phyloP scores from a whole-genome alignment of 2,797 vertebrate genomes.

The Chromobotia macracanthus region DNA sequence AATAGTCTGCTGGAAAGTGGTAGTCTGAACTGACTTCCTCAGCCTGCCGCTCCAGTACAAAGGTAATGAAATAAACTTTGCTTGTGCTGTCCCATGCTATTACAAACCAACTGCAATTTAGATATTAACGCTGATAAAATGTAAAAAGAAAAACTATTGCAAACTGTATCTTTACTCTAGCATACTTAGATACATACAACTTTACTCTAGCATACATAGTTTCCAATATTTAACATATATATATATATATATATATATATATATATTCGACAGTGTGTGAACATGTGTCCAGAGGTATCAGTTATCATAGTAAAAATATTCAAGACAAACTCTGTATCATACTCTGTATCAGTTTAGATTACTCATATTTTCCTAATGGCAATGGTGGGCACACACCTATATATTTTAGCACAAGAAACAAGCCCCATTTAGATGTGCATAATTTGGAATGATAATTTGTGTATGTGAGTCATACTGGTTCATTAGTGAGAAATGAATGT shows the following conservation, averaged over 20 bases:
- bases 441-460: slow-evolving; percentile 45
- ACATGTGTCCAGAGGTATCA: no score
- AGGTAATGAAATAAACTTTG: slow-evolving; percentile 13
- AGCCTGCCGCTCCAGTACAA: slow-evolving; percentile 16
- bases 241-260: no score
- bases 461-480: slow-evolving; percentile 65
- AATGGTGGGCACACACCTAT: background rate
- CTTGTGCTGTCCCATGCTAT: slow-evolving; percentile 3
- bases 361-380: slow-evolving; percentile 15
- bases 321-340: background rate
- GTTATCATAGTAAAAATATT: background rate
- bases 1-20: no score
- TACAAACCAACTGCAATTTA: slow-evolving; percentile 13
- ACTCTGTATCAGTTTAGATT: background rate
- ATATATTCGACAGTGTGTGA: no score
- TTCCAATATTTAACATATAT: no score
- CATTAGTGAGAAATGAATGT: slow-evolving; percentile 71
- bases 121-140: no score
- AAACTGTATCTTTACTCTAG: background rate
- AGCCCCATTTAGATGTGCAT: slow-evolving; percentile 22
- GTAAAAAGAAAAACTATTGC: background rate
- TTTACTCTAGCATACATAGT: no score
- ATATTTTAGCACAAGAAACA: slow-evolving; percentile 8
- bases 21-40: slow-evolving; percentile 27
- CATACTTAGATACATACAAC: no score